Percentiles rank a stretch among this genome's conserved stretches.
phyloP scores from a whole-genome alignment of 2,888 invertebrate species.

The Pinctada fucata region DNA sequence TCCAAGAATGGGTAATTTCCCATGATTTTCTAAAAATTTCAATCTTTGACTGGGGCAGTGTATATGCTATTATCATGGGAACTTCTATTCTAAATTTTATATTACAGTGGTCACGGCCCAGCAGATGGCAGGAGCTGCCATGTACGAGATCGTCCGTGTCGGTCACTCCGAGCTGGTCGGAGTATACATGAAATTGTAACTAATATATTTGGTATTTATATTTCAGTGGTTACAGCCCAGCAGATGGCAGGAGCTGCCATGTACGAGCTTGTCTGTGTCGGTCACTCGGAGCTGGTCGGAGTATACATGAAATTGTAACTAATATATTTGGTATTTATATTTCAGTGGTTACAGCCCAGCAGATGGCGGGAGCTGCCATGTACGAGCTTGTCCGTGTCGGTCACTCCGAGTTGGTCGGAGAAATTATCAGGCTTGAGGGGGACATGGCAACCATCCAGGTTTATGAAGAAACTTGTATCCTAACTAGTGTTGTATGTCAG shows the following conservation, averaged over 20 bases:
- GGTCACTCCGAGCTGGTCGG: slow-evolving; percentile 98
- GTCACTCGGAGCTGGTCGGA: slow-evolving; percentile 97
- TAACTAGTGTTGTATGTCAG: slow-evolving; percentile 42
- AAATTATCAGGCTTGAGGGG: slow-evolving; percentile 99
- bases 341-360: slow-evolving; percentile 98
- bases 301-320: slow-evolving; percentile 90
- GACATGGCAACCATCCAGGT: slow-evolving; percentile 99
- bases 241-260: slow-evolving; percentile 99
- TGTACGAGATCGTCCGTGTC: slow-evolving; percentile 99
- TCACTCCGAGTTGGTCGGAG: slow-evolving; percentile 97
- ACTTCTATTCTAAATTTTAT: neutral
- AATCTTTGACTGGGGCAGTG: too few species aligned
- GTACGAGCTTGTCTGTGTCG: slow-evolving; percentile 99
- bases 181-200: slow-evolving; percentile 87
- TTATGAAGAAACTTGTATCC: slow-evolving; percentile 81
- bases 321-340: slow-evolving; percentile 25
- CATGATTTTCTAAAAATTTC: too few species aligned
- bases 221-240: slow-evolving; percentile 97
- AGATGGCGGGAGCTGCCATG: slow-evolving; percentile 99
- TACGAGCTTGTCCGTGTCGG: slow-evolving; percentile 99
- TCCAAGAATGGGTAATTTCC: too few species aligned
- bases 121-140: slow-evolving; percentile 99
- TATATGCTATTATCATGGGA: too few species aligned
- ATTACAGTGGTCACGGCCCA: slow-evolving; percentile 96
- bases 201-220: slow-evolving; percentile 3